Base-by-base conservation (phyloP, 1,140 invertebrate species). In the Phthorimaea operculella region DNA sequence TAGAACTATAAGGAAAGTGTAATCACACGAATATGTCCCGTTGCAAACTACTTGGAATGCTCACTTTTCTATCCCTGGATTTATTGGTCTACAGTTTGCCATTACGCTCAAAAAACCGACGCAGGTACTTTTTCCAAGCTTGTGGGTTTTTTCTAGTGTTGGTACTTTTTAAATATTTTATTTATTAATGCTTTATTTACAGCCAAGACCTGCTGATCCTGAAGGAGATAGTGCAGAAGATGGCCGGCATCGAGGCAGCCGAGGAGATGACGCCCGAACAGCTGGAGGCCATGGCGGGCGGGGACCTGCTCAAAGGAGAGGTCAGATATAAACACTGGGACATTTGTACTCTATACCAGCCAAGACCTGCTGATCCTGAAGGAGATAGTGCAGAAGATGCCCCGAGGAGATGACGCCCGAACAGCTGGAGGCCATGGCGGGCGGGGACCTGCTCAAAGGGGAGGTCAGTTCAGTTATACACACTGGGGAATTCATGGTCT, bases 331-430 rank as follows among this genome's bases (percentile, higher is more conserved):
- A 47, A 16, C 45, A 10, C 15, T n/a, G n/a, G n/a, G n/a, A n/a
- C n/a, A n/a, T n/a, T n/a, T n/a, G n/a, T n/a, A n/a, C n/a, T n/a
- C n/a, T n/a, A n/a, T n/a, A n/a, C n/a, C 80, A 96, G 96, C 85
- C 90, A 97, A 82, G 97, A 99, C 87, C 86, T 99, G 59, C 86
- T 99, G 17, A 93, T 99, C 65, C 83, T 99, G 47, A 96, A 98
- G 83, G 98, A 99, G 87, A 95, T 99, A 64, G 94, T 99, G 54
- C 96, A 98, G 85, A 99, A 99, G 88, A 99, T 99, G 97, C 94
- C 97, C 11, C 7, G 96, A 99, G 82, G 97, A 99, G 85, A 94
- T 99, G 88, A 99, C 98, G 0, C 87, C 92, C 36, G 97, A 99
- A 74, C 98, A 99, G 85, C 77, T 99, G 45, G 95, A 98, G 73